phyloP scores from a whole-genome alignment of 1,140 invertebrate species.

The Lithobius niger region DNA sequence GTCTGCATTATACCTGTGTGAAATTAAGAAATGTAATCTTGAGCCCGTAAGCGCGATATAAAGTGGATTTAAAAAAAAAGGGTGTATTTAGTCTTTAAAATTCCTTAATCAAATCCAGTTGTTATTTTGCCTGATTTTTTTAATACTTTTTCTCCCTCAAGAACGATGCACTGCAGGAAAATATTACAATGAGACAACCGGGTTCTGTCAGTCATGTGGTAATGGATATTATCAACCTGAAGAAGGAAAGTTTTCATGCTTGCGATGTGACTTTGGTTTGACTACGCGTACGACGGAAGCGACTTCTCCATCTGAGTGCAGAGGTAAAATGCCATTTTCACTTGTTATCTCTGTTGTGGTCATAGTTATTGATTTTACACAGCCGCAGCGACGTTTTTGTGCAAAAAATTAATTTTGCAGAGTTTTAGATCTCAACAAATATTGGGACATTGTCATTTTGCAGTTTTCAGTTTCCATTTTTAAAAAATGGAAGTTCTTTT shows the following conservation, averaged over 20 bases:
- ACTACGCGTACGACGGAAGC: slow-evolving; percentile 85
- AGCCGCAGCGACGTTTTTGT: background rate
- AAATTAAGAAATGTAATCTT: too few species aligned
- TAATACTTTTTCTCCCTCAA: slow-evolving; percentile 25
- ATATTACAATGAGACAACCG: slow-evolving; percentile 72
- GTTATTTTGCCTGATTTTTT: background rate
- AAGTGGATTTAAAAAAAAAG: background rate
- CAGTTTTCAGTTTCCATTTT: background rate
- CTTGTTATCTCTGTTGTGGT: background rate
- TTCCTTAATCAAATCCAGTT: background rate
- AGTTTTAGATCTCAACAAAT: background rate
- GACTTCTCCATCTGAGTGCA: slow-evolving; percentile 46
- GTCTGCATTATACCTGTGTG: too few species aligned
- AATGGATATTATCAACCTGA: slow-evolving; percentile 86
- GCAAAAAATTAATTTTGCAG: background rate
- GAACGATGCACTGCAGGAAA: slow-evolving; percentile 81
- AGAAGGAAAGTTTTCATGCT: slow-evolving; percentile 79
- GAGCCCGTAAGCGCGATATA: background rate
- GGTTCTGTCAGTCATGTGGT: slow-evolving; percentile 76
- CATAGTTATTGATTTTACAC: background rate
- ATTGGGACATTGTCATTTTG: background rate
- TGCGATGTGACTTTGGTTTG: slow-evolving; percentile 78
- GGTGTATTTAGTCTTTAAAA: background rate
- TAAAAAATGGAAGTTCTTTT: background rate
- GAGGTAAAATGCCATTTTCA: slow-evolving; percentile 22